Evolutionary conservation across 2,888 invertebrate species (phyloP), one percentile per base, ranked within the genome.

Genomic region (Tolmerus cingulatus): DNA sequence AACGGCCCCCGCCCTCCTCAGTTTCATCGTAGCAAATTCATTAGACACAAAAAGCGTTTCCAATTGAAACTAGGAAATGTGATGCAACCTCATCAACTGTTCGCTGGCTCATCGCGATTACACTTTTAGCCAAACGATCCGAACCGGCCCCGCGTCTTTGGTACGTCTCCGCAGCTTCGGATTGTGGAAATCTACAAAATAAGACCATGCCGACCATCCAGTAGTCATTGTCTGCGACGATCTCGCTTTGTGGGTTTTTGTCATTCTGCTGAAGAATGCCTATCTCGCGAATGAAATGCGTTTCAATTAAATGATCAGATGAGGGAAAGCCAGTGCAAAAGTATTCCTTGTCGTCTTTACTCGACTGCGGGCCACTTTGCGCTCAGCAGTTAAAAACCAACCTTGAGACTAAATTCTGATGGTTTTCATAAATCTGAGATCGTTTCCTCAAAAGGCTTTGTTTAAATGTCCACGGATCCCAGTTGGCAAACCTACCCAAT

Each of bases 41-140:
- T 84, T 84, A 66, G 84, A 40, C 40, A 84, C 84, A 84, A 84
- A 81, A 55, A 81, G 30, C 57, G 81, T 16, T 81, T 55, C 55
- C 81, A 81, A 81, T 81, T 81, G 81, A 81, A 81, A 84, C 66
- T 57, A 66, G 84, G 84, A 84, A 84, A 84, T 84, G 84, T 84
- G 84, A 84, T 84, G 84, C 84, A 84, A 84, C 74, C 55, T 74
- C 84, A 84, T 84, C 84, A 84, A 40, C 74, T 30, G 8, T n/a
- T 84, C 66, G 40, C 12, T 57, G n/a, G 37, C 27, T 76, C 76
- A n/a, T 76, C 34, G 76, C 76, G 76, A 76, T 37, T 76, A 40
- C 74, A 34, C 84, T 84, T 84, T 74, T 40, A 40, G 57, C 76
- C 76, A 76, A 76, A 34, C 27, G 27, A 37, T 7, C n/a, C 74